Conservation (phyloP, 2,888 invertebrate genomes). For the Caenorhabditis doughertyi region DNA sequence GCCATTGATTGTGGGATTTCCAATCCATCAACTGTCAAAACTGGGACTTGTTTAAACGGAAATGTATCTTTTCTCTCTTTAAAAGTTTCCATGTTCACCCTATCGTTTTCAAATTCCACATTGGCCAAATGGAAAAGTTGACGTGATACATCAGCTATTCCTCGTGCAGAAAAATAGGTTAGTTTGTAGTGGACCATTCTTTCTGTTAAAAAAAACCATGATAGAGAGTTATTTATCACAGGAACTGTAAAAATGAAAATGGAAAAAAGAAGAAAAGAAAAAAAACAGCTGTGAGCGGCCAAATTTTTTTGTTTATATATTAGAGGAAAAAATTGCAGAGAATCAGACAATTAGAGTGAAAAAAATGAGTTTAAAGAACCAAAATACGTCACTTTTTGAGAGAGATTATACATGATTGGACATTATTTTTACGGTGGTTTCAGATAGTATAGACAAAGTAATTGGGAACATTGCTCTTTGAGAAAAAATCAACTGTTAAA, state of each 20-base stretch:
- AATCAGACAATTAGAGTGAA: background rate
- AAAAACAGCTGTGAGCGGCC: too few species aligned
- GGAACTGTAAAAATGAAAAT: too few species aligned
- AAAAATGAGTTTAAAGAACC: background rate
- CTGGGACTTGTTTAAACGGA: constrained; percentile 64
- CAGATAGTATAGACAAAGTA: too few species aligned
- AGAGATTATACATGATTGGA: too few species aligned
- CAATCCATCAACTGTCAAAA: constrained; percentile 65
- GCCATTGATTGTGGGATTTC: constrained; percentile 67
- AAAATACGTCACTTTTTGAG: too few species aligned
- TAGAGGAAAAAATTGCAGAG: constrained; percentile 16
- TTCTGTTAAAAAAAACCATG: background rate
- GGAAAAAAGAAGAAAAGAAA: background rate
- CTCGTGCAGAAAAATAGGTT: constrained; percentile 55
- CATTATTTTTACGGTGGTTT: too few species aligned
- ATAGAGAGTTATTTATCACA: too few species aligned
- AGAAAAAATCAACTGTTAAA: too few species aligned
- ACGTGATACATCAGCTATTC: constrained; percentile 58
- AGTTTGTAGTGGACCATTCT: constrained; percentile 66
- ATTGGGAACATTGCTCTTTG: too few species aligned
- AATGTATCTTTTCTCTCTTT: constrained; percentile 25
- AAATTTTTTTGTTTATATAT: background rate
- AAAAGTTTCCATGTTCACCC: constrained; percentile 19
- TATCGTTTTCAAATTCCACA: constrained; percentile 46
- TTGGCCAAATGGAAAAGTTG: constrained; percentile 52